Base-by-base conservation (phyloP, 2,113 vertebrate species). In the Lasiurus borealis region DNA sequence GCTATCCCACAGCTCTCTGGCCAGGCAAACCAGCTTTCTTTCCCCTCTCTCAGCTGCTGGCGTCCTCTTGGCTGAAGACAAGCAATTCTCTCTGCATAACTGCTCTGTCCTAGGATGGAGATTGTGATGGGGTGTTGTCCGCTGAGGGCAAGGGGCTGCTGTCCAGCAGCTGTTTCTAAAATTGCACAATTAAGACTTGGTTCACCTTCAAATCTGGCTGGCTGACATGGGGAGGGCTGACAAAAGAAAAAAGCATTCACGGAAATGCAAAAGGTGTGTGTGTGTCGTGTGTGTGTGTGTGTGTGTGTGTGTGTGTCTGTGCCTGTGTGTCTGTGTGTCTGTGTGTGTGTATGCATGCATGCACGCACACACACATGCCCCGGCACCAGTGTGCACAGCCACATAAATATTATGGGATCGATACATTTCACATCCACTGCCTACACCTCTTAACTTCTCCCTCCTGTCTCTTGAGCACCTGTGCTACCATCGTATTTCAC, bases 1-100 rank as follows among this genome's bases (percentile, higher is more conserved):
- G 97, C 97, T 98, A 97, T 96, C 97, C 96, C 94, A 96, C 96
- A 97, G 97, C 97, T 97, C 72, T 59, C 96, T 95, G 96, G 97
- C 88, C 95, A 98, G 96, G 95, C 97, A 83, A 93, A 97, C 66
- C 88, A 97, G 91, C 36, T 75, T 57, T n/a, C 89, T 98, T 98
- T 96, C 87, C 87, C 71, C 84, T 94, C 81, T 62, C 81, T 94
- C 95, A 93, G 92, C 96, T 97, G 95, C 97, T 97, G 97, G 97
- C 97, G 98, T 97, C 96, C 96, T 86, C 93, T 97, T 96, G 97
- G 96, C 96, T 97, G 62, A 98, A 97, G 88, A 95, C 0, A 14
- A 95, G 85, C 78, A 96, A 85, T 88, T 83, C 84, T 95, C 95
- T 90, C 86, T 95, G 92, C 97, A 89, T 54, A 92, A 97, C 97